phyloP scores from a whole-genome alignment of 2,797 vertebrate species.

The Microcaecilia unicolor region DNA sequence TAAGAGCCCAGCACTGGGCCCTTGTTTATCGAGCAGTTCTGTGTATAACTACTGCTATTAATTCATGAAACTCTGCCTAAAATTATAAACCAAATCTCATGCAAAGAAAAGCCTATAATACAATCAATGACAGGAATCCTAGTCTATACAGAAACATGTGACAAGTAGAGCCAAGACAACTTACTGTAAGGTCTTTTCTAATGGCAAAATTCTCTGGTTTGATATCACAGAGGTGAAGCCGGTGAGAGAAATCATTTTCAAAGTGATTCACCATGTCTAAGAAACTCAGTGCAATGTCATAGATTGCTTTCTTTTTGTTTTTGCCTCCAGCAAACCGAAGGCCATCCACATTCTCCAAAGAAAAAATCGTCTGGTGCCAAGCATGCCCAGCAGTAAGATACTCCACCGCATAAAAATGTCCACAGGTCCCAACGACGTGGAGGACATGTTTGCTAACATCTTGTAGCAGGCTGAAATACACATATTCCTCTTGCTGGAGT shows the following conservation, averaged over 20 bases:
- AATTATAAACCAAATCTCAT: not conserved
- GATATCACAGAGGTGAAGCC: conserved; percentile 88
- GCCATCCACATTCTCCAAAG: conserved; percentile 52
- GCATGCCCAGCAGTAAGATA: conserved; percentile 80
- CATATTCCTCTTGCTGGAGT: conserved; percentile 90
- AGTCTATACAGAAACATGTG: fast-evolving
- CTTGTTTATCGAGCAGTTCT: no score
- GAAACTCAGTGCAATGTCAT: conserved; percentile 84
- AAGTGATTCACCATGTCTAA: conserved; percentile 90
- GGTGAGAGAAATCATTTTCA: conserved; percentile 83
- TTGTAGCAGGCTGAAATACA: conserved; percentile 81
- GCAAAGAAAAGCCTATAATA: no score
- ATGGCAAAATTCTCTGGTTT: conserved; percentile 96
- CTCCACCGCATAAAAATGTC: conserved; percentile 92
- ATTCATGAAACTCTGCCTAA: no score
- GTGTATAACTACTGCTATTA: no score
- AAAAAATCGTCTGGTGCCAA: conserved; percentile 82
- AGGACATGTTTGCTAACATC: conserved; percentile 79
- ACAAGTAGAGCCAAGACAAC: not conserved
- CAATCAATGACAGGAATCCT: fast-evolving
- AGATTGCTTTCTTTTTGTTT: conserved; percentile 51
- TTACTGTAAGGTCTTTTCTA: conserved; percentile 83
- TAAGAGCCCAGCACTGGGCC: no score
- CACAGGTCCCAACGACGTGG: conserved; percentile 84
- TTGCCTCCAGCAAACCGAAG: conserved; percentile 15